phyloP scores from a whole-genome alignment of 2,113 vertebrate species.

The Boulengeromyrus knoepffleri region DNA sequence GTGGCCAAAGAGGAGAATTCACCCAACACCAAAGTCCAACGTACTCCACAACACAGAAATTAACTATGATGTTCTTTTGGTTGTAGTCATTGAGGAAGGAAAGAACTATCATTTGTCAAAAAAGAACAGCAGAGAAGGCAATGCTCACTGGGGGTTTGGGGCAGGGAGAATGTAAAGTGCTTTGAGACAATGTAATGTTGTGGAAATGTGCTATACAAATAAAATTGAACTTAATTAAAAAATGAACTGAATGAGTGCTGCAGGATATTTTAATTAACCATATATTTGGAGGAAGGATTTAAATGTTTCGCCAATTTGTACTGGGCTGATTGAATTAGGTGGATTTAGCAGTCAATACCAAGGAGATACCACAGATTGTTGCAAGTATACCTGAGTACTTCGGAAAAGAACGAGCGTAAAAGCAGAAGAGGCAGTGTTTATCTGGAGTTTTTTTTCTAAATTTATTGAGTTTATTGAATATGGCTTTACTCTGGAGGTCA shows the following conservation, averaged over 20 bases:
- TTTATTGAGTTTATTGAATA: background rate
- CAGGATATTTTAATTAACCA: background rate
- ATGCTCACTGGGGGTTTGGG: too few species aligned
- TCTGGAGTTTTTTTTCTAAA: background rate
- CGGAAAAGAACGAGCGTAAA: background rate
- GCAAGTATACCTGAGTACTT: background rate
- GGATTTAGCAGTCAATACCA: background rate
- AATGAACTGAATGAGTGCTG: background rate
- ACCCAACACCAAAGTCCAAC: background rate
- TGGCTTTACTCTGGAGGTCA: background rate
- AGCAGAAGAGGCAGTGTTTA: background rate
- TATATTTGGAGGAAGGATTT: background rate
- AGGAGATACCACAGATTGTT: background rate
- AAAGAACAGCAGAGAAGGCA: background rate
- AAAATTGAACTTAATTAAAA: too few species aligned
- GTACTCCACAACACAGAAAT: background rate
- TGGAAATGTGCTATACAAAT: too few species aligned
- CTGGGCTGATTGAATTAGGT: background rate
- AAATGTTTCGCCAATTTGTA: background rate
- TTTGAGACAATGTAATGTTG: too few species aligned
- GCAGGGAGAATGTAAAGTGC: too few species aligned
- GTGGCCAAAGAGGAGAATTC: background rate
- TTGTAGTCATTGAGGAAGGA: background rate
- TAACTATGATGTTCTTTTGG: background rate
- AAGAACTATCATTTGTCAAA: background rate